These are phyloP conservation scores for Drosophila aff. DNA, from an alignment of 1,140 invertebrate genomes.

Conservation along the genomic window DNA sequence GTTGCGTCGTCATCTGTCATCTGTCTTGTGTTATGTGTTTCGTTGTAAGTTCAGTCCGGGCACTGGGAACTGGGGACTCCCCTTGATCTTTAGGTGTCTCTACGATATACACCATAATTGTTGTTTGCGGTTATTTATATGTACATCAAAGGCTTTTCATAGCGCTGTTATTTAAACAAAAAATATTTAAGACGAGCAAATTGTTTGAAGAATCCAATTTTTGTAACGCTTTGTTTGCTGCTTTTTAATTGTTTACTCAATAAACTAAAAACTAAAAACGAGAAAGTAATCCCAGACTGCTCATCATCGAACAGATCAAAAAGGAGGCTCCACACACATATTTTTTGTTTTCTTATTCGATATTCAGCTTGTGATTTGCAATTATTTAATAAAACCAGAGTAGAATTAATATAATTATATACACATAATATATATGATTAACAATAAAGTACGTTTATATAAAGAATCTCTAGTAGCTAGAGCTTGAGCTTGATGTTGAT, in stretches of 20 bases:
- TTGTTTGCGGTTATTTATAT: conserved; percentile 76
- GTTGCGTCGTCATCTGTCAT: conserved; percentile 35
- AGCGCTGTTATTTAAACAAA: conserved; percentile 72
- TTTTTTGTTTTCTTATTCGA: conserved; percentile 57
- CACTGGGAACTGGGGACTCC: conserved; percentile 32
- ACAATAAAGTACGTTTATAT: conserved; percentile 75
- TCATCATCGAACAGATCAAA: conserved; percentile 34
- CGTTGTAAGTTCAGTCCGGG: conserved; percentile 51
- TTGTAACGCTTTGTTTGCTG: conserved; percentile 75
- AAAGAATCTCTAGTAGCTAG: conserved; percentile 45
- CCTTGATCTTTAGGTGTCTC: conserved; percentile 1
- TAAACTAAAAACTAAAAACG: conserved; percentile 48
- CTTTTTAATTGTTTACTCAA: conserved; percentile 74
- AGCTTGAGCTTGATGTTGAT: conserved; percentile 77
- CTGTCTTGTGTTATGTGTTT: conserved; percentile 43
- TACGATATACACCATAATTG: conserved; percentile 65
- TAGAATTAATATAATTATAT: conserved; percentile 62
- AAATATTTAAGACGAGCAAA: conserved; percentile 73
- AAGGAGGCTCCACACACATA: conserved; percentile 24
- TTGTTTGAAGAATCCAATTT: conserved; percentile 75
- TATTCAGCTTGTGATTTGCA: conserved; percentile 81
- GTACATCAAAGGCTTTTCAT: conserved; percentile 73
- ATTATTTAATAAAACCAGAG: conserved; percentile 70
- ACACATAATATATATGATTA: conserved; percentile 60
- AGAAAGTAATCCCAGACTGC: conserved; percentile 29